Base-by-base conservation (phyloP, 2,888 invertebrate genomes). In the Sphaerophoria rueppellii region DNA sequence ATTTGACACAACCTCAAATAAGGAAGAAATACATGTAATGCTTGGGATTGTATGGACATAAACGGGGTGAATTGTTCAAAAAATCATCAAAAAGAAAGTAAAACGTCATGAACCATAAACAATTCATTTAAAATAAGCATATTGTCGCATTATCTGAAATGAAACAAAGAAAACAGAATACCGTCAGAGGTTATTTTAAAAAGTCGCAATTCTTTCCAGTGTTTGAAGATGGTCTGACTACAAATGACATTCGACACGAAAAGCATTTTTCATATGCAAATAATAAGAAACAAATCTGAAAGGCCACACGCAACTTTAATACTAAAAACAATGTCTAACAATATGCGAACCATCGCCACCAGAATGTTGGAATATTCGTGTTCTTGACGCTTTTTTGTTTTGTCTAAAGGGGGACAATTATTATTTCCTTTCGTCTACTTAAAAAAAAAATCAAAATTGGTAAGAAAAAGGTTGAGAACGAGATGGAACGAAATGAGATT, bases 91-190 rank as follows among this genome's bases (percentile, higher is more conserved):
- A 48, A 24, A 43, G n/a, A 46, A 65, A 4, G 61, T 12, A 16
- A 32, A n/a, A 16, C 40, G 37, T 69, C 14, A 58, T 16, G 58
- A 40, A 5, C 16, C 6, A 24, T 6, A 12, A 40, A 43, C 40
- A 24, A 14, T 60, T 80, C 58, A 82, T 54, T 86, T 74, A 48
- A 74, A 81, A 81, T 86, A 82, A 74, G 77, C 55, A 74, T 78
- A 86, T 60, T 85, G 78, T 75, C 82, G 73, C 75, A 83, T 82
- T 86, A 86, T 85, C 87, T 87, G 87, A 87, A 87, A 87, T 82
- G 87, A 87, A 79, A 87, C 24, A 81, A 74, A 60, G 69, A 69
- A 67, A 86, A 79, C 71, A 54, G 72, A 34, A 77, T 75, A 63
- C 58, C 58, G 37, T 55, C 74, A 72, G 12, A 71, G 69, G 58